These are phyloP conservation scores for Trachelipus rathkii DNA, from an alignment of 1,140 invertebrate species.

Conservation along the genomic window DNA sequence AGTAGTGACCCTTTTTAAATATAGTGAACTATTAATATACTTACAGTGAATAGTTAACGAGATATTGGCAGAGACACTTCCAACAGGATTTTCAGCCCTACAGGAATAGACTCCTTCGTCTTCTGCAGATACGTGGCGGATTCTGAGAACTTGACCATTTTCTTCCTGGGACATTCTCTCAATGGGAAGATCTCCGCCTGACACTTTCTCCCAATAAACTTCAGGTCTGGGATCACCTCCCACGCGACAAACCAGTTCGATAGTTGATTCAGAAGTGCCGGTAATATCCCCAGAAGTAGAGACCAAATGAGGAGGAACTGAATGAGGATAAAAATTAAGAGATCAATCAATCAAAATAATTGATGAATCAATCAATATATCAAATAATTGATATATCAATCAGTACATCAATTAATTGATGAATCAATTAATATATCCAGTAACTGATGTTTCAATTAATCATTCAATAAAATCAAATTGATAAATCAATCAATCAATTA, in stretches of 20 bases:
- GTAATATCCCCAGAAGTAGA: constrained; percentile 55
- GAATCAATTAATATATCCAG: too few relatives aligned
- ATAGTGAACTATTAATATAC: constrained; percentile 47
- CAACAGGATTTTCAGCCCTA: constrained; percentile 72
- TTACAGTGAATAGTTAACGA: constrained; percentile 71
- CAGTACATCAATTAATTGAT: neutral
- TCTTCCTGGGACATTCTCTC: constrained; percentile 67
- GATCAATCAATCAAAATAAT: too few relatives aligned
- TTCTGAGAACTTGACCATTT: constrained; percentile 65
- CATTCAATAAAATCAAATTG: neutral
- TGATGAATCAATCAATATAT: too few relatives aligned
- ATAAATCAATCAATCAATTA: neutral
- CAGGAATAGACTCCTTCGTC: constrained; percentile 80
- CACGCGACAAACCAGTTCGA: constrained; percentile 81
- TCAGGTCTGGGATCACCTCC: constrained; percentile 84
- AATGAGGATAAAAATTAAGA: neutral
- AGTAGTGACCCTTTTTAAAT: too few relatives aligned
- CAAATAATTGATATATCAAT: neutral
- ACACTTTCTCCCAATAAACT: constrained; percentile 82
- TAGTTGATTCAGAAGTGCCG: constrained; percentile 70
- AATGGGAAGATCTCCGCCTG: constrained; percentile 59
- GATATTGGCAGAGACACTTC: constrained; percentile 67
- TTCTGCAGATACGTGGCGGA: constrained; percentile 65
- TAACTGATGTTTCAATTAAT: too few relatives aligned
- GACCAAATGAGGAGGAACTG: constrained; percentile 43